Base-by-base conservation (phyloP, 2,888 invertebrate species). In the Cheilosia urbana region DNA sequence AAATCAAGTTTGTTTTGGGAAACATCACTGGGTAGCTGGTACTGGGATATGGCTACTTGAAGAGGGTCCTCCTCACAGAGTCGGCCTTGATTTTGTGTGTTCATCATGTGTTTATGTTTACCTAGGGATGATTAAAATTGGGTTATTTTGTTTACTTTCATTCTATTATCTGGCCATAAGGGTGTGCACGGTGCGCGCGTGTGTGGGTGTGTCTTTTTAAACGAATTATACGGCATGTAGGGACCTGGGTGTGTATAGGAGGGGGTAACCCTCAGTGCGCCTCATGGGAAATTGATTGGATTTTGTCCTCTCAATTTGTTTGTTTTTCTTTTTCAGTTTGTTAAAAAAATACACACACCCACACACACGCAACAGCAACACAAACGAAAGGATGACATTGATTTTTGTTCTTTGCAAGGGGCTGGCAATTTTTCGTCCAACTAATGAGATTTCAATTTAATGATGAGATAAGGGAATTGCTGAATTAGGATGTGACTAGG, bases 51-150 rank as follows among this genome's bases (percentile, higher is more conserved):
- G 58, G 49, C 30, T 73, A 30, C 72, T 55, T 73, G 73, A 78
- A 72, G 68, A 79, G 57, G 78, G 60, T 77, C 81, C 55, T 82
- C 81, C 49, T 37, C 37, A 11, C 9, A 4, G 37, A 37, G 37
- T 37, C 13, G 65, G 58, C n/a, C 69, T 60, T 71, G 57, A 63
- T 75, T 75, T 84, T 68, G 60, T 62, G 21, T 65, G 30, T 37
- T 76, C 68, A 40, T 72, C 58, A 45, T 68, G 62, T 65, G 51
- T 73, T 73, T 83, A 66, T 83, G 57, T 83, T 76, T 77, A 81
- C 68, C 81, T 68, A 81, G 77, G 85, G 85, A 85, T 85, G 85
- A 85, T 85, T 85, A 85, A 85, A 85, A 85, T 85, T 85, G 85
- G 85, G 76, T 85, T 85, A 85, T 81, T 85, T 85, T 81, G 76